Base-by-base conservation (phyloP, 2,797 vertebrate genomes). In the Uromys caudimaculatus region DNA sequence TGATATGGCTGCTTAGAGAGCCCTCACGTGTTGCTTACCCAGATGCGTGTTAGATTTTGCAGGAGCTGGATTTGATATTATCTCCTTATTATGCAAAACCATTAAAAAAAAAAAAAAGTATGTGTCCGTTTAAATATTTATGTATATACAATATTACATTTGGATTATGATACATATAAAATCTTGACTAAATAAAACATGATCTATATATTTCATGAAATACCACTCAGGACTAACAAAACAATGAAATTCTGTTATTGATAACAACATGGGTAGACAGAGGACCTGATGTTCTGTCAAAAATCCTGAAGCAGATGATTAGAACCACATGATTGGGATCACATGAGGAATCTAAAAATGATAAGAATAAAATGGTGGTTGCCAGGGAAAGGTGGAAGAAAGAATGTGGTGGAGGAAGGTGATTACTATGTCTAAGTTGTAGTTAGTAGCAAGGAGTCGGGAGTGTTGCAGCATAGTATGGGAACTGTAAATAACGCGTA, bases 21-120 rank as follows among this genome's bases (percentile, higher is more conserved):
- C 90, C 89, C 38, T 87, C 93, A 64, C 77, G n/a, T 84, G 89
- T 88, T 96, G 44, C 94, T 96, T 83, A 97, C 77, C 85, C 82
- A 86, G 86, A 96, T 85, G 35, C 76, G 75, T 52, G 95, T 75
- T 84, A 92, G 79, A 96, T 97, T 97, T 96, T 92, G 76, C 62
- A 95, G 90, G 82, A 96, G 95, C 92, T 94, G 96, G 90, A 97
- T 96, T 90, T 92, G 96, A 96, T 98, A 92, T 87, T 97, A 95
- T 62, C 95, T 88, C 47, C 85, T 95, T 96, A 89, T 97, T 97
- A 87, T 96, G 64, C 47, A 96, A 97, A 97, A 97, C 89, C 95
- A 73, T 76, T n/a, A n/a, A n/a, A n/a, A n/a, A n/a, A n/a, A n/a
- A n/a, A n/a, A n/a, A n/a, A n/a, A n/a, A n/a, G n/a, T n/a, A n/a